phyloP scores from a whole-genome alignment of 1,140 invertebrate species.

The Parapsyche elsis region DNA sequence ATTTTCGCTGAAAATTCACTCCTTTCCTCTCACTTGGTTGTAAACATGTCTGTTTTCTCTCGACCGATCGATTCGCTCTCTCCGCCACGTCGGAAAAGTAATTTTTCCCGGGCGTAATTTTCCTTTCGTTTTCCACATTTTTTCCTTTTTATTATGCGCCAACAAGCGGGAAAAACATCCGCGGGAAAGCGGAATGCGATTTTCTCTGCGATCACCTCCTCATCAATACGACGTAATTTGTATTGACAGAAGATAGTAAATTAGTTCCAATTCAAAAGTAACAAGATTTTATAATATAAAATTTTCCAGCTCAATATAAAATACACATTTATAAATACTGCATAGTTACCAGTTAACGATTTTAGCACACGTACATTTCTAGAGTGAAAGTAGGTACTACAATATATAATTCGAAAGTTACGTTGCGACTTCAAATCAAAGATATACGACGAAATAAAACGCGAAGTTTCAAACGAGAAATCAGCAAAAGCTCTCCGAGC shows the following conservation, averaged over 20 bases:
- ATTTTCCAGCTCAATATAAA: too few relatives aligned
- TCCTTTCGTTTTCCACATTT: background rate
- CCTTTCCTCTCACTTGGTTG: background rate
- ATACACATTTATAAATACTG: too few relatives aligned
- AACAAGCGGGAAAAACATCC: background rate
- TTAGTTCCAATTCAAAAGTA: too few relatives aligned
- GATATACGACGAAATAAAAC: too few relatives aligned
- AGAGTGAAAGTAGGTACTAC: too few relatives aligned
- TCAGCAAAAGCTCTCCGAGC: too few relatives aligned
- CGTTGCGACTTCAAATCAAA: too few relatives aligned
- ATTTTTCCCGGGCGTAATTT: conserved; percentile 13
- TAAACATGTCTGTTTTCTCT: conserved; percentile 20
- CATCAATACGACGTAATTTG: conserved; percentile 11
- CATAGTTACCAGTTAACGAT: too few relatives aligned
- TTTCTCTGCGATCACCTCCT: background rate
- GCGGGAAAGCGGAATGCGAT: background rate
- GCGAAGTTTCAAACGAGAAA: too few relatives aligned
- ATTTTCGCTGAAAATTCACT: background rate
- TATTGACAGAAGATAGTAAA: background rate
- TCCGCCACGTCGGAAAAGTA: conserved; percentile 6
- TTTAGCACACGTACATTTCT: too few relatives aligned
- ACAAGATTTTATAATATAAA: too few relatives aligned
- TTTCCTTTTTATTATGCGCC: conserved; percentile 17
- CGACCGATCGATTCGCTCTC: conserved; percentile 12
- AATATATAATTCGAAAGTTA: too few relatives aligned